Percentiles rank a stretch among this genome's conserved stretches.
Evolutionary conservation across 1,140 invertebrate genomes (phyloP).

Genomic region (Brachystomella parvula): DNA sequence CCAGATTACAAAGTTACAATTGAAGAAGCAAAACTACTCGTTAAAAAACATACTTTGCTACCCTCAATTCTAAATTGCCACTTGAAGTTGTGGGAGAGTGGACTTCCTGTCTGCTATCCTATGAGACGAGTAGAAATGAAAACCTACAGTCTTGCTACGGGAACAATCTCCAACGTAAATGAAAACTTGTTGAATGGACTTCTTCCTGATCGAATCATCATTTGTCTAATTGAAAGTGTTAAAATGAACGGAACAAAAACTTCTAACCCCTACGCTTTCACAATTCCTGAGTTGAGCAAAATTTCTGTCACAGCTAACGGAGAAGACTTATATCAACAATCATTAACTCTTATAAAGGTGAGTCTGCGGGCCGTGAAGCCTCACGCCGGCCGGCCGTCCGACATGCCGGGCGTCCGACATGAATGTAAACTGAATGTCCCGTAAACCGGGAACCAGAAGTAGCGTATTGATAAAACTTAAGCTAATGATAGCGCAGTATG

Average conservation of each 20-base stretch:
- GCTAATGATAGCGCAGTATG: too few relatives aligned
- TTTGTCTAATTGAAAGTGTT: conserved; percentile 24
- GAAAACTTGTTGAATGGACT: conserved; percentile 24
- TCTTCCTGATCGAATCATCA: conserved; percentile 27
- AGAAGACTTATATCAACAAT: neutral
- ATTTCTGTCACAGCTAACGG: conserved; percentile 18
- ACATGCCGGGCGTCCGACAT: too few relatives aligned
- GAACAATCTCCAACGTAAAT: conserved; percentile 13
- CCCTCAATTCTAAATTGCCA: conserved; percentile 14
- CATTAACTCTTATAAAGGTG: too few relatives aligned
- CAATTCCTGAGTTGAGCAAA: neutral
- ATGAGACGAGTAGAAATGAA: conserved; percentile 23
- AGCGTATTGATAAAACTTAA: too few relatives aligned
- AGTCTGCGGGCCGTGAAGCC: too few relatives aligned
- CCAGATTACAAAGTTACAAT: conserved; percentile 13
- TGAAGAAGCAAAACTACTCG: conserved; percentile 14
- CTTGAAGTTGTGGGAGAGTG: conserved; percentile 9
- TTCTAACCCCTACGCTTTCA: conserved; percentile 20
- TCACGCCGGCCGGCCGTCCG: too few relatives aligned
- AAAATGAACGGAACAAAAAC: conserved; percentile 18
- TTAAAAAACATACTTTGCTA: conserved; percentile 9
- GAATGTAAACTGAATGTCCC: too few relatives aligned
- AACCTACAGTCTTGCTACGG: conserved; percentile 16
- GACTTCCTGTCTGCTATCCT: conserved; percentile 13
- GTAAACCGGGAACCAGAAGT: too few relatives aligned